Base-by-base conservation (phyloP, 1,140 invertebrate genomes). In the Limonius californicus region DNA sequence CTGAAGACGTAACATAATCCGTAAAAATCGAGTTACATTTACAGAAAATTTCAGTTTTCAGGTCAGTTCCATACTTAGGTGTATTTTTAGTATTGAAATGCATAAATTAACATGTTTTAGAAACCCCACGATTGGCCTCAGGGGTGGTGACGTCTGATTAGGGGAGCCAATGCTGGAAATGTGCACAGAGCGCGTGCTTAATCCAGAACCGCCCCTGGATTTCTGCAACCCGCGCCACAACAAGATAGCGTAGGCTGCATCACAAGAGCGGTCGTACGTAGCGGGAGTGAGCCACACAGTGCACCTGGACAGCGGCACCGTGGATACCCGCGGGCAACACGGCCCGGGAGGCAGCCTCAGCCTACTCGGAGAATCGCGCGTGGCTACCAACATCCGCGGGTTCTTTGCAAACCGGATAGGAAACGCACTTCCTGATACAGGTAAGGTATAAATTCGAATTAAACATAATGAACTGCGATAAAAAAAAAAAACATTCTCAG, bases 341-440 rank as follows among this genome's bases (percentile, higher is more conserved):
- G 68, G 64, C 67, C 68, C 72, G 77, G 77, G 70, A 78, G 78
- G 77, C 80, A 72, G 78, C 76, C 54, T 76, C 76, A 69, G 78
- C 79, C 72, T 83, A 76, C 72, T 82, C 81, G 72, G 72, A 62
- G 70, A 72, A 47, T 79, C 79, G 73, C 78, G 76, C 42, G 81
- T 83, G 64, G 82, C 82, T 66, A 79, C 76, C 69, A 83, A 83
- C 70, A 78, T 84, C 70, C 80, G 82, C 68, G 82, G 82, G 64
- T 82, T 81, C 70, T 77, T 83, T 68, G 76, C 80, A 62, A 80
- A 76, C 72, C 76, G 80, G 62, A 80, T 82, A 64, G 80, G 79
- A 63, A 77, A 77, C 64, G 78, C 81, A 64, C 77, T 82, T 61
- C 78, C 80, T 59, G 81, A 83, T 71, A 83, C 82, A 82, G 82